Evolutionary conservation across 2,797 vertebrate genomes (phyloP), one percentile per base, ranked within the genome.

Genomic region (Brachyalestes nurse): DNA sequence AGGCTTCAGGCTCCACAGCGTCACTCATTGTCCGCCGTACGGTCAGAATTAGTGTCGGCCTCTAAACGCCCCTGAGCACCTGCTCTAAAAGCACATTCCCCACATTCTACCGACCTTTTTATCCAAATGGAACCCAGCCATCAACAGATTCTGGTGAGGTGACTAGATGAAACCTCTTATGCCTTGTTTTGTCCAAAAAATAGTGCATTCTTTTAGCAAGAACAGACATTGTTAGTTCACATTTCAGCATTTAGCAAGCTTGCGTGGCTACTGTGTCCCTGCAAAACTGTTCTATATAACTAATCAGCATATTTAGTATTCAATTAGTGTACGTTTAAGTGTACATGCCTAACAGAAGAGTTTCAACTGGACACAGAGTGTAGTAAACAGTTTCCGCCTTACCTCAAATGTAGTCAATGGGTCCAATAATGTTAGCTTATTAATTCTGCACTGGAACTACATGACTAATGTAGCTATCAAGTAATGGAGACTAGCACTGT

Each of bases 71-170:
- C 25, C 49, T 0, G 16, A 4, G 49, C 12, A 1, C 28, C 19
- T 16, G 16, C 2, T 21, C 70, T 14, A 73, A 60, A 75, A 57
- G n/a, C n/a, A 51, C 55, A 60, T 49, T 75, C 25, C 77, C 49
- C 17, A 38, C 40, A 51, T 51, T 75, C 42, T 2, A 10, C 61
- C 65, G 51, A 65, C 64, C 61, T 9, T 72, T 8, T 79, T 61
- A n/a, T 34, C 28, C 64, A 28, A 62, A 55, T 71, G 66, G 66
- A 23, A 62, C 8, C 25, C 51, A 14, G 67, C 67, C 77, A 71
- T 51, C 19, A 28, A 60, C 57, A 60, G 21, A 38, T 62, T 25
- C 49, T n/a, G 49, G 58, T 23, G 28, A 55, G 58, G 34, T 9
- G 38, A 66, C 7, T 38, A 53, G 13, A 34, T 40, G 45, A 13